Evolutionary conservation across 2,797 vertebrate species (phyloP).

Genomic region (Pseudotriccus pelzelni): DNA sequence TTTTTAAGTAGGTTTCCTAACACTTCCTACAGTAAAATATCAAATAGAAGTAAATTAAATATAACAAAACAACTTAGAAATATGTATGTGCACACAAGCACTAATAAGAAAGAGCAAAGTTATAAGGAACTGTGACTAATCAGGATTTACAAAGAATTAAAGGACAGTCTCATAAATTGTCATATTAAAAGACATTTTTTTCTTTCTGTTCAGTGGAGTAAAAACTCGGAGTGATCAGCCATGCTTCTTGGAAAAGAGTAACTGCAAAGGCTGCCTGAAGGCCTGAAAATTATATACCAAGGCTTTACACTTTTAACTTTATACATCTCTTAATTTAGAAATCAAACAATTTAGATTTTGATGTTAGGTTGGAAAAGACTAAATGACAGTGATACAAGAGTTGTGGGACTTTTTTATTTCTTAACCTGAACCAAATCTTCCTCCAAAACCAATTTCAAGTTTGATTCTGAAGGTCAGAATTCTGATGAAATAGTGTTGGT

Average conservation of each 20-base stretch:
- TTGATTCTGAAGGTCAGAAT: background rate
- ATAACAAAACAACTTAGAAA: background rate
- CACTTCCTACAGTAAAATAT: background rate
- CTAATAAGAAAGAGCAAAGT: background rate
- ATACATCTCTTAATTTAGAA: background rate
- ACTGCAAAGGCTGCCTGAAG: background rate
- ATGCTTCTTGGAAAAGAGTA: background rate
- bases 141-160: background rate
- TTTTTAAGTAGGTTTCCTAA: slow-evolving; percentile 3
- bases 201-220: background rate
- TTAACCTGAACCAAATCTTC: background rate
- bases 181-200: background rate
- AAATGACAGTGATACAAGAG: background rate
- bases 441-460: background rate
- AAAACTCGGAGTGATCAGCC: background rate
- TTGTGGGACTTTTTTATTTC: background rate
- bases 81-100: background rate
- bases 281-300: background rate
- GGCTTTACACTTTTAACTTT: background rate
- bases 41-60: background rate
- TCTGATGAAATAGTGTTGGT: background rate
- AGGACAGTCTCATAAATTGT: background rate
- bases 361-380: background rate
- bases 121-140: background rate
- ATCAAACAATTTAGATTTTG: background rate